Evolutionary conservation across 2,113 vertebrate species (phyloP).

Genomic region (Syngnathus scovelli): DNA sequence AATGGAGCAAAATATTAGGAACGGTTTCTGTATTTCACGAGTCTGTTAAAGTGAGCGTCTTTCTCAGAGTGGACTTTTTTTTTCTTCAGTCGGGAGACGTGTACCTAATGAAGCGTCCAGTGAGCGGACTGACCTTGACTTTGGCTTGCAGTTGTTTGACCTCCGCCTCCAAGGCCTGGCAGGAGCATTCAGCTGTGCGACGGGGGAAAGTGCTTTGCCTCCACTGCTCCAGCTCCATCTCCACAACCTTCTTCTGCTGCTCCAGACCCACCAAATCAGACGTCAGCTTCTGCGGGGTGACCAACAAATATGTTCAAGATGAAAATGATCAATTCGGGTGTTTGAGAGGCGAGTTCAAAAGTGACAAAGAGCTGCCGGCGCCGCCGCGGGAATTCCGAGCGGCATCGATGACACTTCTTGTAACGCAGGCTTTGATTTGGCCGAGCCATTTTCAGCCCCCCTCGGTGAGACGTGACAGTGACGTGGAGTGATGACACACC

Average conservation of each 20-base stretch:
- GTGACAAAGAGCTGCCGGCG: constrained; percentile 17
- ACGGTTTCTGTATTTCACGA: no score
- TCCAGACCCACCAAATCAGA: constrained; percentile 77
- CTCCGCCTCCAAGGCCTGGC: constrained; percentile 76
- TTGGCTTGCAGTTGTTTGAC: constrained; percentile 84
- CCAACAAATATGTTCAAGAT: not conserved
- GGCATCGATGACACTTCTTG: constrained; percentile 68
- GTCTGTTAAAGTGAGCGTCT: not conserved
- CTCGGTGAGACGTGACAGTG: constrained; percentile 60
- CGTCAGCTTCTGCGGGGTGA: constrained; percentile 74
- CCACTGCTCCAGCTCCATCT: constrained; percentile 73
- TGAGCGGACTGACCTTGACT: constrained; percentile 78
- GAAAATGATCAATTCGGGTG: constrained; percentile 27
- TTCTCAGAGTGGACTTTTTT: not conserved
- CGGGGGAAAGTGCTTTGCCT: constrained; percentile 73
- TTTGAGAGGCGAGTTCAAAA: constrained; percentile 4
- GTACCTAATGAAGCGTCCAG: constrained; percentile 25
- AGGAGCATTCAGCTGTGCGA: constrained; percentile 49
- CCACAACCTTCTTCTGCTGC: constrained; percentile 82
- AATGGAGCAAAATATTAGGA: no score
- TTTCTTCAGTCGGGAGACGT: constrained; percentile 29
- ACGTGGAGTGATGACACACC: constrained; percentile 42
- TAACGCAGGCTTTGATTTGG: constrained; percentile 69
- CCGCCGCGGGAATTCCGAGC: constrained; percentile 45
- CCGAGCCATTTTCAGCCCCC: constrained; percentile 56